Evolutionary conservation across 2,888 invertebrate genomes (phyloP), one percentile per base, ranked within the genome.

Genomic region (Adelognathus sp.): DNA sequence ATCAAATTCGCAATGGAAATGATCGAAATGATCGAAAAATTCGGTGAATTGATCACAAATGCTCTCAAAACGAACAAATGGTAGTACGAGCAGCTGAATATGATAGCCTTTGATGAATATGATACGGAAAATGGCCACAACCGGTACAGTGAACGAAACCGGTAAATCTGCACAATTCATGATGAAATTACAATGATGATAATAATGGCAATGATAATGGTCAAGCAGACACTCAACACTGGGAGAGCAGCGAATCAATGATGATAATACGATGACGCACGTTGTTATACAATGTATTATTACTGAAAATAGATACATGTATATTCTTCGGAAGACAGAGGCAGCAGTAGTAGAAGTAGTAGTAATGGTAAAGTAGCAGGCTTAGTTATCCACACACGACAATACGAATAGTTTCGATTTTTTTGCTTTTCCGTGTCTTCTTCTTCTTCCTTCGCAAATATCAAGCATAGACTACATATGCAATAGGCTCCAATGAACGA

Each of bases 211-310:
- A 60, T 69, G 60, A 72, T 31, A 70, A 72, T 76, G 76, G 73
- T 71, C 82, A 82, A 82, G 82, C 82, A 80, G 46, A 82, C 82
- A 82, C 80, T 60, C 66, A 82, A 82, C 80, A 81, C 61, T 72
- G 81, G 79, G 78, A 80, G 76, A 80, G 79, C 82, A 80, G 71
- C 79, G 79, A 75, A 67, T 79, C 61, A 72, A 79, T 67, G 66
- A 67, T 71, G 56, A 41, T 33, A 52, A n/a, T 67, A 79, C 66
- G 75, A 58, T 61, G 75, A 71, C 66, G 74, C 50, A 71, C 18
- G 66, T 36, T 44, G 18, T 36, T 39, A 27, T 52, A 36, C 46
- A 1, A 50, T 50, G 24, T 21, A 50, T 50, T 70, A 41, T 11
- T 69, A n/a, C n/a, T n/a, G n/a, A n/a, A n/a, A 54, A 54, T 60